Base-by-base conservation (phyloP, 2,888 invertebrate genomes). In the Nemotelus pantherinus region DNA sequence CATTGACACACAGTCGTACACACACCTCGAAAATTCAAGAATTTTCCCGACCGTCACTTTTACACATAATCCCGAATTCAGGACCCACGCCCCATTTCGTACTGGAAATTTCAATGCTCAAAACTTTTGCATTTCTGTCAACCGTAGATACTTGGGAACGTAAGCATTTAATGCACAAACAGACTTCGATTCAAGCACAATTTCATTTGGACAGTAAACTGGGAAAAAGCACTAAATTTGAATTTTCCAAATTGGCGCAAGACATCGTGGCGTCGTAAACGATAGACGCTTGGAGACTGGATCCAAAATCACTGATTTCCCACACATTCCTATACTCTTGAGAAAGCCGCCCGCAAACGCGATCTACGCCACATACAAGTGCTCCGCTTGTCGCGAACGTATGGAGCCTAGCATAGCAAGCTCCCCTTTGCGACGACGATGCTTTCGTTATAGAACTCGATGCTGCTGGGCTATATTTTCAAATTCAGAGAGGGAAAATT, bases 231-330 rank as follows among this genome's bases (percentile, higher is more conserved):
- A 2, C 50, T 44, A 63, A 63, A 63, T 76, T 76, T 64, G 64
- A 76, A 65, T 65, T 55, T 76, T 76, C 10, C 53, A 76, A 65
- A 53, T 76, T 58, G 64, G 43, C 78, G 80, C 79, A 82, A 82
- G 81, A 81, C 82, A 82, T 82, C 82, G 82, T 82, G 82, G 82
- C 81, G 82, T 82, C 82, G 80, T 81, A 81, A 82, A 80, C 81
- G 82, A 78, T 82, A 81, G 82, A 82, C 82, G 81, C 80, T 82
- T 79, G 80, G 82, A 82, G 82, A 82, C 82, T 82, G 81, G 82
- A 80, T 81, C 81, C 80, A 80, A 81, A 82, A 82, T 82, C 82
- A 81, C 81, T 79, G 81, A 80, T 80, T 82, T 82, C 80, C 81
- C 80, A 80, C 75, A 79, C 80, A 81, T 79, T 77, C 60, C 77